Base-by-base conservation (phyloP, 1,140 invertebrate genomes). In the Antheraea pernyi region DNA sequence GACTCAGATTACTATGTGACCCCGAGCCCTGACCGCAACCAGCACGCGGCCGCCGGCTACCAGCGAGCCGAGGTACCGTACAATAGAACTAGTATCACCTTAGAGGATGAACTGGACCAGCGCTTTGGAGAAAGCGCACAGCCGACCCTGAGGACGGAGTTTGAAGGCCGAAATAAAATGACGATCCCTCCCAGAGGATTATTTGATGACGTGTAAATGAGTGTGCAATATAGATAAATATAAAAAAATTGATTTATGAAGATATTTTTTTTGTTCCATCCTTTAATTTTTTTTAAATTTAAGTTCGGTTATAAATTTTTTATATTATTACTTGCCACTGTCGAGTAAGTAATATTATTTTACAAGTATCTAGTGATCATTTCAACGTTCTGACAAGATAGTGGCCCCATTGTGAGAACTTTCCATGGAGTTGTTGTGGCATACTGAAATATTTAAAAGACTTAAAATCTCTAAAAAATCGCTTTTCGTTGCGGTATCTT, bases 141-240 rank as follows among this genome's bases (percentile, higher is more conserved):
- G 4, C 22, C 93, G n/a, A 77, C 83, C 0, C 74, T 88, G 7
- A 85, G 88, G 58, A 81, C 89, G 10, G 89, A 92, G 22, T 86
- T 85, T 19, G 84, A 90, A 5, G 91, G 92, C 80, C 61, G 93
- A 84, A 75, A 92, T 74, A 93, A 86, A 77, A 93, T 95, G 61
- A 94, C 94, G 5, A 93, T 94, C 65, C 96, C 97, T 0, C 96
- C 96, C 0, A 92, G 95, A 72, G 96, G 96, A 61, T 94, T 98
- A 65, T 98, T 98, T 80, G 97, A 98, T 89, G 97, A 98, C 64
- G 82, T 91, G 19, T 88, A 89, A 71, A 71, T 58, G 7, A 9
- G 16, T 65, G 65, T 77, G 75, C 71, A 74, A 75, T 72, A 59
- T 73, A 70, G 19, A 36, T 67, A 13, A 48, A 48, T 53, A 53